phyloP scores from a whole-genome alignment of 2,888 invertebrate species.

The Aspidiotus destructor region DNA sequence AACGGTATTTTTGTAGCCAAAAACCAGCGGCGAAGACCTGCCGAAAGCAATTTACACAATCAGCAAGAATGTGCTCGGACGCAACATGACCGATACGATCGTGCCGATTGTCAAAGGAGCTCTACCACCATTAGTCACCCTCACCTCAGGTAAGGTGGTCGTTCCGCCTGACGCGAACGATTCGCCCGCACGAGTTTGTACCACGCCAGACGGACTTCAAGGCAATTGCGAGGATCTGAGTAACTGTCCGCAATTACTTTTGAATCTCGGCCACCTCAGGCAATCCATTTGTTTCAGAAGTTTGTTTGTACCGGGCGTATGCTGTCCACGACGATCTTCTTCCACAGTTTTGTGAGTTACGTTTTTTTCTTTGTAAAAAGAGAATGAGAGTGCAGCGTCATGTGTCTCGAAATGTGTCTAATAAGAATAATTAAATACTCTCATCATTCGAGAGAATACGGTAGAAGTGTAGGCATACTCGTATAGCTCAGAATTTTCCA shows the following conservation, averaged over 20 bases:
- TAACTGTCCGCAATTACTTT: constrained; percentile 71
- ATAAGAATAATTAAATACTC: too few species aligned
- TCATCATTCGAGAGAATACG: too few species aligned
- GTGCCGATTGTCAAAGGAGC: constrained; percentile 58
- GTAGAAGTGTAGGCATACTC: too few species aligned
- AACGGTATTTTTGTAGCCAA: constrained; percentile 39
- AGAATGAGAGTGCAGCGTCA: neutral
- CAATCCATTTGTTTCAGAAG: constrained; percentile 86
- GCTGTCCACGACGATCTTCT: constrained; percentile 54
- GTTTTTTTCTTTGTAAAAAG: neutral
- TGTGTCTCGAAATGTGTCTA: too few species aligned
- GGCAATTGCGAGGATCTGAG: constrained; percentile 81
- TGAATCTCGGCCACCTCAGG: constrained; percentile 69
- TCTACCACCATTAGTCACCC: constrained; percentile 41
- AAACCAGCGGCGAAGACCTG: constrained; percentile 47
- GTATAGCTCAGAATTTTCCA: too few species aligned
- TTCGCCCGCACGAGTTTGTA: constrained; percentile 55
- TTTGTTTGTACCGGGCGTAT: constrained; percentile 82
- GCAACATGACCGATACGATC: constrained; percentile 70
- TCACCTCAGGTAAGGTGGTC: constrained; percentile 39
- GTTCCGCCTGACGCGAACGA: constrained; percentile 34
- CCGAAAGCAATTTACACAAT: constrained; percentile 68
- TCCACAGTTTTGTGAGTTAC: too few species aligned
- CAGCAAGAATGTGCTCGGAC: constrained; percentile 66
- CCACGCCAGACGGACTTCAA: constrained; percentile 66